Evolutionary conservation across 2,797 vertebrate genomes (phyloP), one percentile per base, ranked within the genome.

Genomic region (Malurus splendens): DNA sequence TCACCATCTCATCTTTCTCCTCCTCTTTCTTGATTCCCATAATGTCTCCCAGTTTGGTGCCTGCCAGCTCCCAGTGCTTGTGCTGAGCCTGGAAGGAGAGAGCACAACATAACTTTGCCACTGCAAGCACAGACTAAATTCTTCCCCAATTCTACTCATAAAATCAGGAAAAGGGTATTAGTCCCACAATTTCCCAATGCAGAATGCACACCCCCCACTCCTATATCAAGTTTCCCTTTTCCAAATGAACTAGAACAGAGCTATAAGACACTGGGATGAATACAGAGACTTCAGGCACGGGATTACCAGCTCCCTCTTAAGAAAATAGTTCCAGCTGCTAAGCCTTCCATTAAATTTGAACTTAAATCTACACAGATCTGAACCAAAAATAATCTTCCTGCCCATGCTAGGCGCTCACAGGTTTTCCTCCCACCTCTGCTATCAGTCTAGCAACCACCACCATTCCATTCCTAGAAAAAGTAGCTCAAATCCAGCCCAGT

Each of bases 51-150:
- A 99, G 95, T 92, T 99, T 99, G 89, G 99, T 99, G 74, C 99
- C 99, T 55, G 99, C 99, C 95, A 99, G 92, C 94, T 99, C 99
- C 99, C 99, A 99, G 93, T 99, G 99, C 96, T 99, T 99, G 95
- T 99, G 99, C 57, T 99, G 99, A 92, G 99, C 99, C 99, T 99
- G 89, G 74, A 85, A 89, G 64, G 68, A 51, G 44, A 82, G 65
- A 57, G 19, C 80, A 28, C 54, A 57, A 27, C 14, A 0, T 13
- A 61, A 78, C 25, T 57, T 77, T 65, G 51, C 10, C 30, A 42
- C n/a, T 75, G 38, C 38, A 60, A 71, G 54, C 32, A 71, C 28
- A 47, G 22, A 67, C 51, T 71, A 72, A 76, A 33, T 52, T 78
- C 67, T 54, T 67, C 15, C 66, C 19, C 60, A 60, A 0, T 50